Conservation (phyloP, 2,888 invertebrate genomes). For the Caenorhabditis virilis region DNA sequence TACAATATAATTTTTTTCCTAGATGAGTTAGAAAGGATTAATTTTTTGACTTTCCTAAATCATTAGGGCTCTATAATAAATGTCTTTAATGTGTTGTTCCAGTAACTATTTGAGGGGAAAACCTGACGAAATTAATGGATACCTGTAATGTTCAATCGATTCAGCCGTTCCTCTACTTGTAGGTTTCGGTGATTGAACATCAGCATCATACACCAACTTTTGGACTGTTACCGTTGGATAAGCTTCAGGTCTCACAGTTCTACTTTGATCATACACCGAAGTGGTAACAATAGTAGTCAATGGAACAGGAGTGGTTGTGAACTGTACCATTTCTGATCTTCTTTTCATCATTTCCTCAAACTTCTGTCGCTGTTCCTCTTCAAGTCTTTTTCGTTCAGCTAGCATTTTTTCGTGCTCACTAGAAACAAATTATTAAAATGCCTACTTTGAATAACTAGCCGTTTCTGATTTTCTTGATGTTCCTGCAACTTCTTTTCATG, state of each 20-base stretch:
- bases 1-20: constrained; percentile 7
- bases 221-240: neutral
- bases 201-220: neutral
- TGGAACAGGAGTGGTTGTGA: constrained; percentile 4
- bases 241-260: no score
- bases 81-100: neutral
- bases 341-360: neutral
- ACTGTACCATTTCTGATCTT: neutral
- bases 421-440: neutral
- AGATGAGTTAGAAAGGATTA: neutral
- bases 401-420: neutral
- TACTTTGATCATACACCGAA: neutral
- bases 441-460: neutral
- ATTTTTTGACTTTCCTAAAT: no score
- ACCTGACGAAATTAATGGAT: neutral
- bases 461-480: constrained; percentile 11
- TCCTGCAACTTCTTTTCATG: constrained; percentile 25
- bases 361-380: neutral
- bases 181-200: neutral
- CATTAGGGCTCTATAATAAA: no score
- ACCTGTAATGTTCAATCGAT: constrained; percentile 19
- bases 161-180: constrained; percentile 26
- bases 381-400: neutral
- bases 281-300: constrained; percentile 1
- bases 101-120: neutral